Percentiles rank a stretch among this genome's conserved stretches.
phyloP scores from a whole-genome alignment of 2,797 vertebrate species.

The Hippoglossus hippoglossus region DNA sequence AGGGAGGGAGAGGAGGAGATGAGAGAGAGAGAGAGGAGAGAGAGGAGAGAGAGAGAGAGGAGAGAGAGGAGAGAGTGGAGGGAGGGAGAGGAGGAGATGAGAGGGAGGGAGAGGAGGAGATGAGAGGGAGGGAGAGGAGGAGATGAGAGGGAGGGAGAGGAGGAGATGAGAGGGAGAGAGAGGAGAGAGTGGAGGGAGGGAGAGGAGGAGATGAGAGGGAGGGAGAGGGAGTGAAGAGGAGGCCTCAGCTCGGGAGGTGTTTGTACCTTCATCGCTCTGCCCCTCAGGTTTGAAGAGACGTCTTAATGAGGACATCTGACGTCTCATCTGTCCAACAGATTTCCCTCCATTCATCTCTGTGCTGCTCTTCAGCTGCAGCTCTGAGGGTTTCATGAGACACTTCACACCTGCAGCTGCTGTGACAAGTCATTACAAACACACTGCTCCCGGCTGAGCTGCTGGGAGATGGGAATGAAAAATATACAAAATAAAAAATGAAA shows the following conservation, averaged over 20 bases:
- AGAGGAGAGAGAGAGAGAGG: too few relatives aligned
- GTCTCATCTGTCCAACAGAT: neutral
- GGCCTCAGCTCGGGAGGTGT: constrained; percentile 23
- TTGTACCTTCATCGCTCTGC: constrained; percentile 6
- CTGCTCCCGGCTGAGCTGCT: neutral
- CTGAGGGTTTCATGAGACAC: neutral
- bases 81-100: too few relatives aligned
- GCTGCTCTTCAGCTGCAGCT: neutral
- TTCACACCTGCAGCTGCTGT: constrained; percentile 20
- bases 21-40: too few relatives aligned
- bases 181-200: neutral
- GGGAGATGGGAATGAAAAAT: too few relatives aligned
- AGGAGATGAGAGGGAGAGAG: neutral
- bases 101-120: too few relatives aligned
- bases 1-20: neutral
- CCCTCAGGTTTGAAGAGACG: constrained; percentile 14
- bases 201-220: neutral
- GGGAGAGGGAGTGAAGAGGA: constrained; percentile 6
- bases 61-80: too few relatives aligned
- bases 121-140: too few relatives aligned
- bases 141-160: constrained; percentile 5
- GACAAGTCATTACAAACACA: neutral
- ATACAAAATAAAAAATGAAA: too few relatives aligned
- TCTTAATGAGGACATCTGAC: constrained; percentile 18
- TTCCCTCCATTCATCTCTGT: neutral